Evolutionary conservation across 2,888 invertebrate genomes (phyloP).

Genomic region (Brassicogethes aeneus): DNA sequence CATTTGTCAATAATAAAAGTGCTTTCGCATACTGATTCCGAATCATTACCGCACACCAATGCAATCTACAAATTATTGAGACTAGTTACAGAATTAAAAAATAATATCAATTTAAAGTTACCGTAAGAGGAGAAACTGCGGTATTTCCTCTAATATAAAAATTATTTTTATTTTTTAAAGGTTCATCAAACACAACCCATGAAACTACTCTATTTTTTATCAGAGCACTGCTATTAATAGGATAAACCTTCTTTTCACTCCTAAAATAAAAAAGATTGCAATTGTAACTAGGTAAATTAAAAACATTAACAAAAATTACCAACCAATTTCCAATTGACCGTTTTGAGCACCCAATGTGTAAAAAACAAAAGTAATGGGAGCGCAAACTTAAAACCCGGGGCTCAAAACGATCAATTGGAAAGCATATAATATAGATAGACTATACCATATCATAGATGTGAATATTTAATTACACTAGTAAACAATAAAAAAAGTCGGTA

Average conservation of each 20-base stretch:
- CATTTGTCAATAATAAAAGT: constrained; percentile 29
- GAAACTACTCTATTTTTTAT: constrained; percentile 44
- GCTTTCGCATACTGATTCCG: constrained; percentile 19
- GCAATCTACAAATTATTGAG: constrained; percentile 19
- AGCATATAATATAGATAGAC: too few species aligned
- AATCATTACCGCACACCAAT: constrained; percentile 27
- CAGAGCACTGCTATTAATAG: constrained; percentile 56
- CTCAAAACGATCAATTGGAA: too few species aligned
- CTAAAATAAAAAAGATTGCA: constrained; percentile 37
- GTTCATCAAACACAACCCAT: constrained; percentile 85
- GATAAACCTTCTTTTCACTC: constrained; percentile 50
- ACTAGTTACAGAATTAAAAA: neutral
- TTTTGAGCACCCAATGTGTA: too few species aligned
- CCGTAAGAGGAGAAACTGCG: constrained; percentile 68
- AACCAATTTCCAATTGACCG: too few species aligned
- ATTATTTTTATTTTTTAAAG: constrained; percentile 58
- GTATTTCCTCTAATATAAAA: constrained; percentile 74
- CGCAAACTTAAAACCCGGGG: too few species aligned
- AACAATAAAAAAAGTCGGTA: too few species aligned
- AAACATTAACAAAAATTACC: too few species aligned
- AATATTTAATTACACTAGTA: too few species aligned
- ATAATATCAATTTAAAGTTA: constrained; percentile 33
- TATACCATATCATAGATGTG: too few species aligned
- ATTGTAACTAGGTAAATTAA: too few species aligned
- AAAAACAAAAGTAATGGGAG: too few species aligned